Evolutionary conservation across 2,888 invertebrate species (phyloP).

Genomic region (Trissonchulus latispiculum): DNA sequence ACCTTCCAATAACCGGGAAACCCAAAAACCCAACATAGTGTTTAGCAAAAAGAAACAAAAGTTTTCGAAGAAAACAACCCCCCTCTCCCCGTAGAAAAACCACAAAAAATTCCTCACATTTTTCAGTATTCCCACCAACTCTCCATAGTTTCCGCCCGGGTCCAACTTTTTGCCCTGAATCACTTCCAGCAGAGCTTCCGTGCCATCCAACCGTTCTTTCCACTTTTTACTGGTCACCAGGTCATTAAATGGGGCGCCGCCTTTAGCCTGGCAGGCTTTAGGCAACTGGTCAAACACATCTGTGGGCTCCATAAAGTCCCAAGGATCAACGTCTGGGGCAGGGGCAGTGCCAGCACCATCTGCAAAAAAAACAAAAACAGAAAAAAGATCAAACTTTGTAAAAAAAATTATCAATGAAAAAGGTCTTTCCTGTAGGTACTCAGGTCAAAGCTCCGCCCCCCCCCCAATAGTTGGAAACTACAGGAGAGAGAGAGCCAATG

Average conservation of each 20-base stretch:
- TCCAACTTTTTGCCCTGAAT: slow-evolving; percentile 67
- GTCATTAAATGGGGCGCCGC: slow-evolving; percentile 91
- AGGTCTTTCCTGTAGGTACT: too few relatives aligned
- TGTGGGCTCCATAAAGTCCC: slow-evolving; percentile 78
- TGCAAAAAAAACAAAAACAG: slow-evolving; percentile 26
- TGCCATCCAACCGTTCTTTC: slow-evolving; percentile 85
- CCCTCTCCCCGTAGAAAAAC: too few relatives aligned
- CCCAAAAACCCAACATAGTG: too few relatives aligned
- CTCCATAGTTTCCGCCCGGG: slow-evolving; percentile 74
- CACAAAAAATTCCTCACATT: slow-evolving; percentile 55
- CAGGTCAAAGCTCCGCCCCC: too few relatives aligned
- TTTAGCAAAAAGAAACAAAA: too few relatives aligned
- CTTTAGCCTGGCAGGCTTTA: slow-evolving; percentile 86
- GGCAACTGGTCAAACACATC: slow-evolving; percentile 84
- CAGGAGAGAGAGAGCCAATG: too few relatives aligned
- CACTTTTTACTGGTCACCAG: slow-evolving; percentile 91
- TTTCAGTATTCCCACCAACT: slow-evolving; percentile 71
- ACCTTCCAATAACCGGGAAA: too few relatives aligned
- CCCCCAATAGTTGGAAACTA: too few relatives aligned
- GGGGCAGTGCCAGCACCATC: slow-evolving; percentile 25
- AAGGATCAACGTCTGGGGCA: slow-evolving; percentile 60
- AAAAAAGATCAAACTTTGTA: too few relatives aligned
- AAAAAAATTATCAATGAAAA: too few relatives aligned
- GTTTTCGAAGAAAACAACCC: too few relatives aligned
- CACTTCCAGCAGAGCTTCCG: slow-evolving; percentile 63